Base-by-base conservation (phyloP, 2,797 vertebrate species). In the Lutjanus campechanus region DNA sequence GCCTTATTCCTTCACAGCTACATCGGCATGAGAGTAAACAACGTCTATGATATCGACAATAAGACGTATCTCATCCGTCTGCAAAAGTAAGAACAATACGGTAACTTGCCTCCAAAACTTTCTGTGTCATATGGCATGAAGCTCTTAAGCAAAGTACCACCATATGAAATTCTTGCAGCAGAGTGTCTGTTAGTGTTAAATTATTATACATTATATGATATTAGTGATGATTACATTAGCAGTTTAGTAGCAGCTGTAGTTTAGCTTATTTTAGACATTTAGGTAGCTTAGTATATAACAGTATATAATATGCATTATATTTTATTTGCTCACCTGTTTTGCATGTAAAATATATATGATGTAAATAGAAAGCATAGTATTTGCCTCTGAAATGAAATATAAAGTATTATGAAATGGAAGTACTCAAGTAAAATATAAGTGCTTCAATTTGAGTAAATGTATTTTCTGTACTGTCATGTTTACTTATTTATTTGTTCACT, bases 61-160 rank as follows among this genome's bases (percentile, higher is more conserved):
- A 99, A 98, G 95, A 99, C 98, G 0, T 99, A 99, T 51, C 97
- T 99, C 78, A 98, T 99, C 85, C 97, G 97, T 53, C 95, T 99
- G 13, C 98, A 99, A 66, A 99, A 98, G 98, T 99, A 96, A 97
- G 97, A 43, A 36, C 53, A 17, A 4, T 51, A 64, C 51, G 19
- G 22, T 41, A 64, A 81, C 40, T 46, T 71, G 3, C 0, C 17
- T 68, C n/a, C 25, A 16, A 60, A 55, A 64, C 55, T 68, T 76
- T 61, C 15, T 51, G 7, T 69, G 25, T 1, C 11, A 16, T 9
- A 1, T 22, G 16, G n/a, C 29, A n/a, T 47, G 12, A 13, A 20
- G 9, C 49, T 60, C 16, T 6, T 13, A 46, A 29, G 13, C 58
- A 7, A n/a, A 12, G 11, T 6, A 13, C 7, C 13, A 29, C 3